phyloP scores from a whole-genome alignment of 2,113 vertebrate species.

The Carettochelys insculpta region DNA sequence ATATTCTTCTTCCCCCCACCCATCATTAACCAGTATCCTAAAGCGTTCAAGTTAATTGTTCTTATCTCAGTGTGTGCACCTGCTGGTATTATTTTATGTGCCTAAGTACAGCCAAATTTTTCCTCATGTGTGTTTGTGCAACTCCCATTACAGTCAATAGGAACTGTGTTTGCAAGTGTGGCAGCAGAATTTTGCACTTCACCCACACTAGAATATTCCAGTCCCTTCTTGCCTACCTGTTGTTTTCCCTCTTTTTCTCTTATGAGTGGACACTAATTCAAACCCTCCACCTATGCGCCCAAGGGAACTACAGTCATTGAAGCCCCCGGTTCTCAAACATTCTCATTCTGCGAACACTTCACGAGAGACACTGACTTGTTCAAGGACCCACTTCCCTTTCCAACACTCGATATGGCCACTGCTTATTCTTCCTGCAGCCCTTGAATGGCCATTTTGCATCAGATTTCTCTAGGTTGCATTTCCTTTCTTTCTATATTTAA shows the following conservation, averaged over 20 bases:
- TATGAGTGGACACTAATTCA: not conserved
- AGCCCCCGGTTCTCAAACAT: not conserved
- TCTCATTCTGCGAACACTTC: not conserved
- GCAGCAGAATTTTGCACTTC: not conserved
- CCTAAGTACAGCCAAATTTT: not conserved
- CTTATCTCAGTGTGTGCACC: not conserved
- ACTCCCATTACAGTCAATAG: not conserved
- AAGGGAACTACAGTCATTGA: not conserved
- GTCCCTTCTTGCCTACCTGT: not conserved
- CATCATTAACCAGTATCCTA: not conserved
- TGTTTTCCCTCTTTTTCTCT: not conserved
- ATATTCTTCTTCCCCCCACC: rapidly evolving
- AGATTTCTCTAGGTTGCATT: not conserved
- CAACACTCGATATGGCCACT: not conserved
- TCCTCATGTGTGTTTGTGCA: not conserved
- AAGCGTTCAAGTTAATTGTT: rapidly evolving
- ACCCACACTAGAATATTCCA: not conserved
- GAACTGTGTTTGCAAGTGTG: not conserved
- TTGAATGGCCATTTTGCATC: not conserved
- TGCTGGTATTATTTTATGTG: not conserved
- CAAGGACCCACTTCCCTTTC: not conserved
- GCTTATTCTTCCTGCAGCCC: not conserved
- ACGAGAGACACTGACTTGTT: not conserved
- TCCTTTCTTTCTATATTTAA: not conserved
- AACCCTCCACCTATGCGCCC: no score